These are phyloP conservation scores for Gymnobelideus leadbeateri DNA, from an alignment of 2,113 vertebrate genomes.

Conservation along the genomic window DNA sequence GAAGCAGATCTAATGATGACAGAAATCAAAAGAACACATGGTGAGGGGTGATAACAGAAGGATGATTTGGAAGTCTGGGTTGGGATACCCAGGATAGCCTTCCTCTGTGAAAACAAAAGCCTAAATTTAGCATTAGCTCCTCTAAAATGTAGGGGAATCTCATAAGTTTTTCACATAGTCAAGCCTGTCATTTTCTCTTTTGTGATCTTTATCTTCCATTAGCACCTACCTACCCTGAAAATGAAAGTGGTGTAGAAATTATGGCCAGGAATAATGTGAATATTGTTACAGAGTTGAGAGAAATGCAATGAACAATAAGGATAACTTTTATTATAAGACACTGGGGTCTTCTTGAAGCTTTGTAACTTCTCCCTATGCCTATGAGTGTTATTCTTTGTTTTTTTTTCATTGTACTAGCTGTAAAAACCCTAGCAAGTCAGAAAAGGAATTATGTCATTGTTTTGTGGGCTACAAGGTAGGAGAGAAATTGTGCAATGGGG, in stretches of 20 bases:
- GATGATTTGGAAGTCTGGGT: neutral
- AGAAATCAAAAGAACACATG: neutral
- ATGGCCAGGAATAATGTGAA: neutral
- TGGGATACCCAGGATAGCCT: neutral
- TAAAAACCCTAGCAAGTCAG: neutral
- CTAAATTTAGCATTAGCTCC: neutral
- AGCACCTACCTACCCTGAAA: neutral
- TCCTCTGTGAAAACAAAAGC: neutral
- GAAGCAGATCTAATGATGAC: neutral
- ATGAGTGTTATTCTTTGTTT: conserved; percentile 15
- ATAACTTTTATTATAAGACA: neutral
- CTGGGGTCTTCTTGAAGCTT: conserved; percentile 30
- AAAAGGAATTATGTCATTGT: neutral
- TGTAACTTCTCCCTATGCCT: conserved; percentile 18
- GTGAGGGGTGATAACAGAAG: neutral
- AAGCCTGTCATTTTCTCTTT: neutral
- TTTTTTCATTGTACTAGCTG: neutral
- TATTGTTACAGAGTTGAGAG: neutral
- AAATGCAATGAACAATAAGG: neutral
- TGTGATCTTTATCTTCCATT: neutral
- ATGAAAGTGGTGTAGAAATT: neutral
- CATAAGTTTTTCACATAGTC: neutral
- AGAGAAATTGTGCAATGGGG: neutral
- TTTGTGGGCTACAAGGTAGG: neutral
- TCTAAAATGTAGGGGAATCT: neutral